Base-by-base conservation (phyloP, 2,797 vertebrate species). In the Myotis vivesi region DNA sequence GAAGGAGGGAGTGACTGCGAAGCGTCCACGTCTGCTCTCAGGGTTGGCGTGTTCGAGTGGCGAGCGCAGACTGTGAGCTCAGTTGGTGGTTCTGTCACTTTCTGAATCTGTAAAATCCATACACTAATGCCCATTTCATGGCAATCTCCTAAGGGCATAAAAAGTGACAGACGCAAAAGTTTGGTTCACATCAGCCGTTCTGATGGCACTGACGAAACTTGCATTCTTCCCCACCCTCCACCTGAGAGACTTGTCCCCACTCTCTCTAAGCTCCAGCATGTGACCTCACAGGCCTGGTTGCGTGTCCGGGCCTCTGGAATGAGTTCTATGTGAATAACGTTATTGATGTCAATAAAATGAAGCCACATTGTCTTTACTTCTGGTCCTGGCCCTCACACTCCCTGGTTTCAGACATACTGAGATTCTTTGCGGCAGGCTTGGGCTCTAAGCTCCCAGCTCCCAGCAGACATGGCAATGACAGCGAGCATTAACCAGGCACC, bases 301-400 rank as follows among this genome's bases (percentile, higher is more conserved):
- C 69, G 66, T 71, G 46, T 71, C 84, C 84, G 87, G 89, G 64
- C 68, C 89, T 89, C 82, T 81, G 77, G 87, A 84, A 91, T 94
- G 75, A 94, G 75, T 91, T 92, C 91, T 91, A 30, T 36, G 49
- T 51, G 75, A 84, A 73, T 71, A 83, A 69, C n/a, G 19, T 76
- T 84, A 87, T 57, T 66, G 91, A 73, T 76, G 84, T 87, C 92
- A 71, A 72, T 83, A 89, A 90, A 94, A 92, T 36, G 91, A 93
- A 89, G 92, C 82, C 57, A 72, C 82, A 55, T 23, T 55, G 82
- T 84, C 94, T 94, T 88, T 80, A 30, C 87, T 94, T 72, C 73
- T 41, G 71, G 68, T 68, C 66, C 92, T 77, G 55, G 53, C 51
- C 84, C 73, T 20, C 17, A 30, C 64, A 73, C 84, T 73, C 75